Evolutionary conservation across 2,888 invertebrate genomes (phyloP), one percentile per base, ranked within the genome.

Genomic region (Cryptops parisi): DNA sequence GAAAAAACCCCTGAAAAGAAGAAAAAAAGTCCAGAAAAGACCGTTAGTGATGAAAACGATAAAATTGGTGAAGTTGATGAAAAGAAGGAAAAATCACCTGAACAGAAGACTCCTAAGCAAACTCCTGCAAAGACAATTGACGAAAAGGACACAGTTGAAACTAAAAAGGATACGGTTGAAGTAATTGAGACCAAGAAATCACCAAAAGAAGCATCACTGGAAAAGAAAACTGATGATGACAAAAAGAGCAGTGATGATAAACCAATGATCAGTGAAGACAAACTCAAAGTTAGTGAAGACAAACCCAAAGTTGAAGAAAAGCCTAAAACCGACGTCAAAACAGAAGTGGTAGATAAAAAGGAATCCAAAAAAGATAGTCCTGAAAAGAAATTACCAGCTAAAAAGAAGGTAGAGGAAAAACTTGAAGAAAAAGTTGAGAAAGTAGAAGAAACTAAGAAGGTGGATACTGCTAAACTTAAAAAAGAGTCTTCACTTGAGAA

Each of bases 381-480:
- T 33, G 38, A 33, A 19, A 47, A 47, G 17, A 17, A 22, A 9
- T 22, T 5, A 39, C 5, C 25, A 39, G 44, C 6, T 22, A 49
- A 44, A 26, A 38, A 43, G 19, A n/a, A 9, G 19, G 44, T 24
- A 12, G 25, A 49, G 33, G 5, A 49, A 44, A 12, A 49, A 6
- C 3, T 24, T 22, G 19, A 33, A 23, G 4, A 49, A 24, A 49
- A 49, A 23, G 44, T 24, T 21, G 44, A 49, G 19, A 33, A 57
- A 58, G 25, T 24, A 25, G 17, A 12, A 57, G 47, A 26, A 59
- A 15, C 6, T 33, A 25, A 47, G 17, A 23, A 25, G 25, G 26
- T 15, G 43, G 17, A 12, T 6, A 41, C 5, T 6, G 5, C 43
- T n/a, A 41, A 41, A 41, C 6, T 6, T n/a, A 5, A 33, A 53